Percentiles rank a stretch among this genome's conserved stretches.
phyloP scores from a whole-genome alignment of 2,797 vertebrate species.

The Tinamus major region DNA sequence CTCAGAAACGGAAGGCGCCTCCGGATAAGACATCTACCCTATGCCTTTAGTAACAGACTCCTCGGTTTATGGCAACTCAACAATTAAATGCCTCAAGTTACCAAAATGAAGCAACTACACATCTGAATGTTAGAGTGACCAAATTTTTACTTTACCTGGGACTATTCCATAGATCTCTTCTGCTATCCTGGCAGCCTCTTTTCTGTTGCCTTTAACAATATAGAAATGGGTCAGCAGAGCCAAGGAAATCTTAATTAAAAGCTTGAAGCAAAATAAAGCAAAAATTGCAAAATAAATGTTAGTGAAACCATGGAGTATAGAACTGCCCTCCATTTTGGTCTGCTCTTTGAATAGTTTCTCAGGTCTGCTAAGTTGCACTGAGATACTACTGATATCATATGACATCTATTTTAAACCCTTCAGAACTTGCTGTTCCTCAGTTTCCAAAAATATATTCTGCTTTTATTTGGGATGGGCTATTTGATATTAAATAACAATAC shows the following conservation, averaged over 20 bases:
- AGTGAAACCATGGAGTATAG: slow-evolving; percentile 78
- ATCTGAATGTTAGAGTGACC: neutral
- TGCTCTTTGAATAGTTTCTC: slow-evolving; percentile 69
- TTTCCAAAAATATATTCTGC: slow-evolving; percentile 73
- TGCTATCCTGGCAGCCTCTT: slow-evolving; percentile 85
- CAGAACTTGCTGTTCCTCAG: slow-evolving; percentile 73
- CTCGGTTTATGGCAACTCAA: neutral
- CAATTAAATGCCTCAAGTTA: slow-evolving; percentile 25
- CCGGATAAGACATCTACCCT: neutral
- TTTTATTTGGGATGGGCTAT: slow-evolving; percentile 56
- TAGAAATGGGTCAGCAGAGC: slow-evolving; percentile 84
- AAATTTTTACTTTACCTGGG: slow-evolving; percentile 79
- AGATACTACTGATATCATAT: slow-evolving; percentile 78
- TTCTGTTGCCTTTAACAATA: slow-evolving; percentile 85
- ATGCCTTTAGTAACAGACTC: neutral
- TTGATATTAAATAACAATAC: slow-evolving; percentile 59
- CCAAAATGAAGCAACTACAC: slow-evolving; percentile 2
- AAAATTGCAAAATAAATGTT: slow-evolving; percentile 84
- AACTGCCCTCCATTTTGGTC: slow-evolving; percentile 81
- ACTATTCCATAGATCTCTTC: slow-evolving; percentile 85
- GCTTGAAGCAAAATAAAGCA: slow-evolving; percentile 81
- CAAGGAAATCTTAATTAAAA: slow-evolving; percentile 82
- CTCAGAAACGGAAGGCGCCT: slow-evolving; percentile 26
- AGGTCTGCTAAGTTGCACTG: slow-evolving; percentile 55
- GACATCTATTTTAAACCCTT: slow-evolving; percentile 83